Evolutionary conservation across 2,113 vertebrate genomes (phyloP).

Genomic region (Cottus gobio): DNA sequence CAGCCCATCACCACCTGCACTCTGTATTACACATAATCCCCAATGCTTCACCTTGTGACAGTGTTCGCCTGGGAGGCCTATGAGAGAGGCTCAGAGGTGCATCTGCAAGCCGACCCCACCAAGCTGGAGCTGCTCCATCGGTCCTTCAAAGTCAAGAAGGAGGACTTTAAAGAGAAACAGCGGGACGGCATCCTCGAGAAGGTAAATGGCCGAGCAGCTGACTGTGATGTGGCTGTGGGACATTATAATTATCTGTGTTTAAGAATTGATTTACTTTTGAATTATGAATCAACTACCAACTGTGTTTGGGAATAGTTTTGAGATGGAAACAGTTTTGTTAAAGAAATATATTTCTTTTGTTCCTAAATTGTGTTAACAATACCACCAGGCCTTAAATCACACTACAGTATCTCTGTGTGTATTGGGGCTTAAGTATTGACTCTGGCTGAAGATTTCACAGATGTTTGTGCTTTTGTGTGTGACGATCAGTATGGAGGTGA

Average conservation of each 20-base stretch:
- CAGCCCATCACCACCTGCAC: background rate
- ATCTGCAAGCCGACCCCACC: conserved; percentile 97
- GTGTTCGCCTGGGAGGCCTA: conserved; percentile 99
- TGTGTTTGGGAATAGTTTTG: background rate
- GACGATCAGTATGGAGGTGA: conserved; percentile 92
- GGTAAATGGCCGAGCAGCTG: conserved; percentile 76
- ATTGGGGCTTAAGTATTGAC: background rate
- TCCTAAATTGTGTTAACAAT: background rate
- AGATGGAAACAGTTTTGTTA: background rate
- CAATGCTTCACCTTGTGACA: conserved; percentile 60
- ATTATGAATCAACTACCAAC: background rate
- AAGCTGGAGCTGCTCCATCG: conserved; percentile 95
- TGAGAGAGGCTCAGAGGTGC: conserved; percentile 97
- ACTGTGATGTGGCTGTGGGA: background rate
- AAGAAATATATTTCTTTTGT: background rate
- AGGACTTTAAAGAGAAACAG: conserved; percentile 95
- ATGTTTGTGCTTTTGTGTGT: conserved; percentile 20
- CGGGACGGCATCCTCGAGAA: conserved; percentile 95
- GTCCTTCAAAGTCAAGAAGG: conserved; percentile 98
- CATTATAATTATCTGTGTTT: background rate
- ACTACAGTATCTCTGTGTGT: background rate
- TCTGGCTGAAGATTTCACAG: background rate
- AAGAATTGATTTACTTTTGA: background rate
- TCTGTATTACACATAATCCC: background rate
- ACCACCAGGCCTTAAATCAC: background rate